Conservation (phyloP, 2,888 invertebrate species). For the Ectobius pallidus region DNA sequence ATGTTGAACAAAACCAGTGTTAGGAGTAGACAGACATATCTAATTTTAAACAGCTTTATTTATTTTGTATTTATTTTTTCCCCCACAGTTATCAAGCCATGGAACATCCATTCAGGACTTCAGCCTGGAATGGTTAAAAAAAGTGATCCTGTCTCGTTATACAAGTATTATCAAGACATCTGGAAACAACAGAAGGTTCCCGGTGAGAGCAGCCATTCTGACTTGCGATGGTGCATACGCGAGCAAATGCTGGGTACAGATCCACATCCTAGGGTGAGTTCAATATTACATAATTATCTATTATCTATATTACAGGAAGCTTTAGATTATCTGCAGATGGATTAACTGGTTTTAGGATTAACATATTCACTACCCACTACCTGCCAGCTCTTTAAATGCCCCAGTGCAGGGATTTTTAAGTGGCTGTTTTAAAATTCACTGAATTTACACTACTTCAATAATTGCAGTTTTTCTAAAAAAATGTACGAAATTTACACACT, state of each 20-base stretch:
- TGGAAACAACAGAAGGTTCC: conserved; percentile 80
- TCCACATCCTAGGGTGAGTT: conserved; percentile 50
- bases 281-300: neutral
- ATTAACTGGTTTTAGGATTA: neutral
- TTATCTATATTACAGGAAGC: neutral
- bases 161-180: conserved; percentile 74
- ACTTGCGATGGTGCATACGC: conserved; percentile 72
- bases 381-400: too few species aligned
- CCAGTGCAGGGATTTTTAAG: neutral
- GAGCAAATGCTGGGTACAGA: conserved; percentile 68
- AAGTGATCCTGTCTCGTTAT: conserved; percentile 76
- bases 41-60: too few species aligned
- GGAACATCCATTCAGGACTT: conserved; percentile 52
- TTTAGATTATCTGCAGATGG: neutral
- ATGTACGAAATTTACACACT: neutral
- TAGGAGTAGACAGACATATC: too few species aligned
- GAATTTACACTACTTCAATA: neutral
- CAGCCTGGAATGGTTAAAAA: conserved; percentile 49
- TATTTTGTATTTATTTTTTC: too few species aligned
- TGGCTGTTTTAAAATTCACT: neutral
- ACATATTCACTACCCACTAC: too few species aligned
- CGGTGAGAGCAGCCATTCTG: conserved; percentile 70
- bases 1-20: too few species aligned
- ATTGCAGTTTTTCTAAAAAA: too few species aligned
- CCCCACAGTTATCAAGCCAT: conserved; percentile 65